phyloP scores from a whole-genome alignment of 1,140 invertebrate genomes.

The Dreissena rostriformis region DNA sequence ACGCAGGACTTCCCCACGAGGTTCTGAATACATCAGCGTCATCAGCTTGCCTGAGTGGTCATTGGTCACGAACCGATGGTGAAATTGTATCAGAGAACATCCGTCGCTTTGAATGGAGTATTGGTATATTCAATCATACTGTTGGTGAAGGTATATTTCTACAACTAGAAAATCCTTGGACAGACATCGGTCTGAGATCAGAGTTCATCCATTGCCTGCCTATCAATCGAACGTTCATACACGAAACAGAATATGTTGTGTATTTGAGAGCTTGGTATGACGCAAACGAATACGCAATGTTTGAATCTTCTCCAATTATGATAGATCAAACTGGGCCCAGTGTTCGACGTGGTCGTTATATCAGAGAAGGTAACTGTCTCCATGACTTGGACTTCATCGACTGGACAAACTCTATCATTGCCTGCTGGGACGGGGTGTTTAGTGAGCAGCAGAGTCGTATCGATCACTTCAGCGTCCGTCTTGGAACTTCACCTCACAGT shows the following conservation, averaged over 20 bases:
- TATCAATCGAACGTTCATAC: slow-evolving; percentile 10
- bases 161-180: slow-evolving; percentile 55
- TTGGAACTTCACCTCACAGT: slow-evolving; percentile 57
- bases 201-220: slow-evolving; percentile 60
- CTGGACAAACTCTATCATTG: slow-evolving; percentile 28
- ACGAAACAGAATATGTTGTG: slow-evolving; percentile 55
- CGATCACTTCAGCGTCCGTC: slow-evolving; percentile 32
- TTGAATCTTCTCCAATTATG: slow-evolving; percentile 48
- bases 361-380: slow-evolving; percentile 54
- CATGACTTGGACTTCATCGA: slow-evolving; percentile 61
- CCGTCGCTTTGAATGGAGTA: slow-evolving; percentile 62
- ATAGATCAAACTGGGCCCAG: slow-evolving; percentile 60
- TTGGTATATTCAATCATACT: slow-evolving; percentile 43
- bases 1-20: not conserved
- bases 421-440: slow-evolving; percentile 66
- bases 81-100: slow-evolving; percentile 5
- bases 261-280: slow-evolving; percentile 64
- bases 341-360: slow-evolving; percentile 50
- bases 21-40: slow-evolving; percentile 37
- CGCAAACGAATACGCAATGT: slow-evolving; percentile 21
- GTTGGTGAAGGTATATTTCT: slow-evolving; percentile 59
- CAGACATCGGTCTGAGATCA: slow-evolving; percentile 58
- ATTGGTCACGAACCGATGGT: slow-evolving; percentile 32
- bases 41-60: slow-evolving; percentile 53
- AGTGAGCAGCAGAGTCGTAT: slow-evolving; percentile 61